Conservation (phyloP, 2,113 vertebrate genomes). For the Perca fluviatilis region DNA sequence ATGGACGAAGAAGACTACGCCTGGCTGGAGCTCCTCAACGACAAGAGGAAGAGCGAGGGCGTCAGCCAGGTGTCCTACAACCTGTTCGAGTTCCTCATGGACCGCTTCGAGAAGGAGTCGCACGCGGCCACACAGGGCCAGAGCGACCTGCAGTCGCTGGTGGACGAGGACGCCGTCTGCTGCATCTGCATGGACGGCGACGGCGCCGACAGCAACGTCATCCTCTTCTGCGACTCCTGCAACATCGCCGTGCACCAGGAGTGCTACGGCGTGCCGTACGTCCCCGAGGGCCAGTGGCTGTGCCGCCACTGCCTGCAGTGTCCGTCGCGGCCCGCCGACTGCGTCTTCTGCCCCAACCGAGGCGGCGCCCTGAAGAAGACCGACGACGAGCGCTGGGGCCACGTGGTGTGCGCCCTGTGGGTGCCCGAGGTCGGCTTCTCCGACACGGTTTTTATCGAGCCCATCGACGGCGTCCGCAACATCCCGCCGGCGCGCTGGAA, state of each 20-base stretch:
- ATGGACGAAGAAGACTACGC: constrained; percentile 99
- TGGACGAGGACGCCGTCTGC: constrained; percentile 99
- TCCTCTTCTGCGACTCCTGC: constrained; percentile 98
- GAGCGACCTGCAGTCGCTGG: constrained; percentile 89
- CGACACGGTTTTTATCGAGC: constrained; percentile 98
- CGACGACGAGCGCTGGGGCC: constrained; percentile 97
- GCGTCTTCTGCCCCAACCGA: constrained; percentile 97
- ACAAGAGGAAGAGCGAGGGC: constrained; percentile 92
- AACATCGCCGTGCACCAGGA: constrained; percentile 99
- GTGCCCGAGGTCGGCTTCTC: constrained; percentile 99
- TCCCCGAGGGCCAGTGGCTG: constrained; percentile 98
- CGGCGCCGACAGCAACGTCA: constrained; percentile 97
- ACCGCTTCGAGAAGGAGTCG: constrained; percentile 98
- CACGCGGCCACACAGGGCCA: constrained; percentile 92
- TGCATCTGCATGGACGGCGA: constrained; percentile 99
- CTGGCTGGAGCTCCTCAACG: constrained; percentile 96
- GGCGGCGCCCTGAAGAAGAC: constrained; percentile 99
- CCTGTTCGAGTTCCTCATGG: constrained; percentile 98
- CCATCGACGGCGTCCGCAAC: constrained; percentile 97
- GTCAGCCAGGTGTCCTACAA: constrained; percentile 94
- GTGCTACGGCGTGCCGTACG: constrained; percentile 98
- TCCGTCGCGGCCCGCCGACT: constrained; percentile 90
- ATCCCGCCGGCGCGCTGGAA: constrained; percentile 98
- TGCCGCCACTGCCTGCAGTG: constrained; percentile 96
- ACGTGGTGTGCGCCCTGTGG: constrained; percentile 98